Percentiles rank a stretch among this genome's conserved stretches.
phyloP scores from a whole-genome alignment of 1,140 invertebrate species.

The Drosophila asahinai region DNA sequence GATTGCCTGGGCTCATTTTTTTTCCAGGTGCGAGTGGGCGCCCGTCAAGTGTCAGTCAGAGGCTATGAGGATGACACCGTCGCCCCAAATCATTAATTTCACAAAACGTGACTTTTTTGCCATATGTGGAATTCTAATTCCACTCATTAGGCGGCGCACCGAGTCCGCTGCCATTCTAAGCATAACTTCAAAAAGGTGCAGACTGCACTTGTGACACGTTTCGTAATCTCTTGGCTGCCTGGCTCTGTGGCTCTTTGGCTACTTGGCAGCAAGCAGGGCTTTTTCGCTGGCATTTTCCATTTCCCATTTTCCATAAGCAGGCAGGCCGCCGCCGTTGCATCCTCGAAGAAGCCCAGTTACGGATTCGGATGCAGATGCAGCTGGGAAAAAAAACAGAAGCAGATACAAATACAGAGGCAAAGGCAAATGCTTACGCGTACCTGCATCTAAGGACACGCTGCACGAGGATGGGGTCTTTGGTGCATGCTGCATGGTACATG shows the following conservation, averaged over 20 bases:
- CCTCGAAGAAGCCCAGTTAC: conserved; percentile 52
- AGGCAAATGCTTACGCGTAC: conserved; percentile 68
- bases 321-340: conserved; percentile 44
- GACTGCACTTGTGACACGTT: conserved; percentile 82
- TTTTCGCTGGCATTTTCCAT: conserved; percentile 58
- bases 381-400: conserved; percentile 43
- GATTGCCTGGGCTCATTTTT: neutral
- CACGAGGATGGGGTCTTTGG: conserved; percentile 6
- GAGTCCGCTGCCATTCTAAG: conserved; percentile 71
- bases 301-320: conserved; percentile 61
- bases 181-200: conserved; percentile 82
- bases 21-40: neutral
- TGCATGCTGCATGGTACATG: conserved; percentile 3
- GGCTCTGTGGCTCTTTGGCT: conserved; percentile 50
- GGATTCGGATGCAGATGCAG: conserved; percentile 52
- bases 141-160: conserved; percentile 72
- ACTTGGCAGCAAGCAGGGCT: conserved; percentile 32
- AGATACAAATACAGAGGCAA: conserved; percentile 44
- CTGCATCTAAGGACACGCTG: conserved; percentile 64
- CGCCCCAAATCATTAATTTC: conserved; percentile 80
- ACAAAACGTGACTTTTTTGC: conserved; percentile 82
- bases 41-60: conserved; percentile 57
- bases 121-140: conserved; percentile 81
- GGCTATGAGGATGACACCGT: conserved; percentile 53
- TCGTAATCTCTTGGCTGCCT: conserved; percentile 76